A percentile compares a stretch with the other conserved stretches of the same genome.
Evolutionary conservation across 2,888 invertebrate species (phyloP).

Genomic region (Drosophila kuntzei): DNA sequence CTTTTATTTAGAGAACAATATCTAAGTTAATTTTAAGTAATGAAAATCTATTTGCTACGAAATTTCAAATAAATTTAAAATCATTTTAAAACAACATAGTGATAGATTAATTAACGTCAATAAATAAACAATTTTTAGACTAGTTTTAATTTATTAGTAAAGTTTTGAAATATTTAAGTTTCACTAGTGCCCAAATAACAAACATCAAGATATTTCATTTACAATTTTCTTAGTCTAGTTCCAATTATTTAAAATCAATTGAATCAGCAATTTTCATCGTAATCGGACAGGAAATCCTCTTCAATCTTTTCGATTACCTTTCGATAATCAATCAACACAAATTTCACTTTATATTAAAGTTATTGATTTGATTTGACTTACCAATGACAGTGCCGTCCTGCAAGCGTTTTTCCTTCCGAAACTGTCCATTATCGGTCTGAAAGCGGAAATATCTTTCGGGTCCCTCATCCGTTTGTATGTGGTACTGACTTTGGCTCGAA

Average conservation of each 20-base stretch:
- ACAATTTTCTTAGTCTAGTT: too few species aligned
- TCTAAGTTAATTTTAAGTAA: too few species aligned
- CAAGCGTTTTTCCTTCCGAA: slow-evolving; percentile 93
- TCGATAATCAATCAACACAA: slow-evolving; percentile 5
- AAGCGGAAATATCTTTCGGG: slow-evolving; percentile 95
- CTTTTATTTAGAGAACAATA: neutral
- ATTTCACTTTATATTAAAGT: slow-evolving; percentile 17
- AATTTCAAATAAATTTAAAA: too few species aligned
- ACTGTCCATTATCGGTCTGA: slow-evolving; percentile 95
- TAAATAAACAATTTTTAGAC: neutral
- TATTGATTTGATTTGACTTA: slow-evolving; percentile 69
- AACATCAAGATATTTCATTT: too few species aligned
- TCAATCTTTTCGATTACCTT: slow-evolving; percentile 4
- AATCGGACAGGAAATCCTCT: slow-evolving; percentile 15
- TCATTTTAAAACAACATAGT: too few species aligned
- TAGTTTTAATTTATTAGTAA: neutral
- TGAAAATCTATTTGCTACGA: too few species aligned
- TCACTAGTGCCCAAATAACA: too few species aligned
- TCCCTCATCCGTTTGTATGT: slow-evolving; percentile 97
- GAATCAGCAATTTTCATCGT: neutral
- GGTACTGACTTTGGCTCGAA: slow-evolving; percentile 89
- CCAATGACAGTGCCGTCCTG: slow-evolving; percentile 95
- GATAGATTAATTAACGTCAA: too few species aligned
- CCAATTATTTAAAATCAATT: neutral
- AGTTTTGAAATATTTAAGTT: too few species aligned